These are phyloP conservation scores for Sebastes ruberrimus DNA, from an alignment of 2,797 vertebrate genomes.

Conservation along the genomic window DNA sequence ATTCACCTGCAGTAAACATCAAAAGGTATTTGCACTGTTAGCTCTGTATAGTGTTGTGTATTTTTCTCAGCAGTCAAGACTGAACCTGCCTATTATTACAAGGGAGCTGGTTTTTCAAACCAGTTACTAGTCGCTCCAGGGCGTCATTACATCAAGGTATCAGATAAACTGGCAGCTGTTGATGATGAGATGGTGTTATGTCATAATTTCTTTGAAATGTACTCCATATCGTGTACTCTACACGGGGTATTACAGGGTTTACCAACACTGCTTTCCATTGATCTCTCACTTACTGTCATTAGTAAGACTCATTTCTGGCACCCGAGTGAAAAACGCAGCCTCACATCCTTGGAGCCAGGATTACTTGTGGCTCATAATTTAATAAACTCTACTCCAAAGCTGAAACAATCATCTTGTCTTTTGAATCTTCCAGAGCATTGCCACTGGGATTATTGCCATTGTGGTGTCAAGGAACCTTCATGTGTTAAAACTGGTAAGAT, in stretches of 20 bases:
- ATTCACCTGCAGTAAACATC: neutral
- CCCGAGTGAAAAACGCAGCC: neutral
- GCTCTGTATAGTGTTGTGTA: constrained; percentile 21
- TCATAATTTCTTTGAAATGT: constrained; percentile 23
- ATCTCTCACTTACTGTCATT: neutral
- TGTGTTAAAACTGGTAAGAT: constrained; percentile 82
- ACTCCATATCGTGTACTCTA: neutral
- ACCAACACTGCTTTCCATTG: neutral
- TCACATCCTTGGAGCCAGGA: constrained; percentile 1
- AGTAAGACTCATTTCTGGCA: neutral
- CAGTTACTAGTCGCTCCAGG: constrained; percentile 35
- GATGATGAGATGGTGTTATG: constrained; percentile 24
- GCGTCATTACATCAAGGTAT: constrained; percentile 31
- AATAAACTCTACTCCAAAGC: constrained; percentile 9
- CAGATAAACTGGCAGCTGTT: constrained; percentile 30
- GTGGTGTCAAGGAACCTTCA: constrained; percentile 88
- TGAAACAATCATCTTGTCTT: constrained; percentile 44
- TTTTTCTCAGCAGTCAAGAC: constrained; percentile 48
- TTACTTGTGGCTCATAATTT: neutral
- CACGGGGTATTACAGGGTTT: neutral
- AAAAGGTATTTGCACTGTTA: neutral
- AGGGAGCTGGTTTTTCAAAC: constrained; percentile 48
- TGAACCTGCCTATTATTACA: constrained; percentile 48
- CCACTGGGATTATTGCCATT: constrained; percentile 89
- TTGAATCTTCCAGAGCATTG: constrained; percentile 85